Base-by-base conservation (phyloP, 2,797 vertebrate genomes). In the Acanthis flammea region DNA sequence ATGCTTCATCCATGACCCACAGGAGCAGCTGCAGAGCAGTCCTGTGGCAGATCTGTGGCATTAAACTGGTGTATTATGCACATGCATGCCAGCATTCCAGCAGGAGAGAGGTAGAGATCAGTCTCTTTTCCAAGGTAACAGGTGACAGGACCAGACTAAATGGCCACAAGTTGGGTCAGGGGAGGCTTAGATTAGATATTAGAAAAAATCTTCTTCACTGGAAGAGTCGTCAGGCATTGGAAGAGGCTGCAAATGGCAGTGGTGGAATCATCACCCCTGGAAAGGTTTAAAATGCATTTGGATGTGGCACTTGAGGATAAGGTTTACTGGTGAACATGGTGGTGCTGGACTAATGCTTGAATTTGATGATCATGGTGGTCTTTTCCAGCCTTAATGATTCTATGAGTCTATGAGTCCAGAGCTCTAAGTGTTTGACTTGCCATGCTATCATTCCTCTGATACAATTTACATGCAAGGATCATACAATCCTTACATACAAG, bases 211-310 rank as follows among this genome's bases (percentile, higher is more conserved):
- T 39, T 57, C 9, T 51, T 45, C 19, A 51, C 19, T 51, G 21
- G 28, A 66, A 60, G 24, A 10, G 25, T 19, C 3, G 0, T 25
- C 17, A 66, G 17, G 51, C 39, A 22, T 8, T 53, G 24, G n/a
- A 39, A 72, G 28, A 51, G 14, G 21, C 30, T 80, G 39, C 0
- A 0, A 44, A 41, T 0, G 1, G 33, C 33, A 73, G 8, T 11
- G 30, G 17, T 39, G 21, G 14, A 41, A 58, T 66, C 25, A 27
- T 8, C 30, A 65, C 5, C 12, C 6, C 9, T n/a, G 13, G 12
- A 33, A 60, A 25, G 4, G 30, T 47, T 18, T 58, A 47, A 88
- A 60, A 45, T 33, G 39, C 2, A 12, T 25, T 21, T 45, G 21
- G 14, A 33, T 41, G 45, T 14, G 60, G 47, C 24, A 31, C 12